A percentile compares a stretch with the other conserved stretches of the same genome.
phyloP scores from a whole-genome alignment of 2,797 vertebrate genomes.

The Coregonus suidteri region DNA sequence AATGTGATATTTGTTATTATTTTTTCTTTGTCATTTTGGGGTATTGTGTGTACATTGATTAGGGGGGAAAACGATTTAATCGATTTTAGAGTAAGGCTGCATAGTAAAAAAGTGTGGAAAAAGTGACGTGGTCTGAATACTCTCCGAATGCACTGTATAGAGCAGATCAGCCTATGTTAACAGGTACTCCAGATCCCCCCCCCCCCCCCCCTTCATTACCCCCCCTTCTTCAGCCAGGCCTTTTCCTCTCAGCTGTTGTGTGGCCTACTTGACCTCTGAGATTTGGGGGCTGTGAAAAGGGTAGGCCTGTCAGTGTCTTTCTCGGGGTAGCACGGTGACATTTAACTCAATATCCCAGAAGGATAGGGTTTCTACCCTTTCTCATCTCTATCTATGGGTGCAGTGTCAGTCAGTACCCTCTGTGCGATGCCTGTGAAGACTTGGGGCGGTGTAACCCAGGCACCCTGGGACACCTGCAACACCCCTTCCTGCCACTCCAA shows the following conservation, averaged over 20 bases:
- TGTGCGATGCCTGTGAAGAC: slow-evolving; percentile 24
- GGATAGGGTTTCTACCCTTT: slow-evolving; percentile 15
- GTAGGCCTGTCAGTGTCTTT: slow-evolving; percentile 76
- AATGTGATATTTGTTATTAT: no score
- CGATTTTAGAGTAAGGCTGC: no score
- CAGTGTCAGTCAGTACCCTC: slow-evolving; percentile 52
- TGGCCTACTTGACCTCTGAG: slow-evolving; percentile 69
- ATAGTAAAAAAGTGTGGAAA: no score
- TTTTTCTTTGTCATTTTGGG: no score
- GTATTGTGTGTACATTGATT: no score
- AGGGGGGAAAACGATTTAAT: no score
- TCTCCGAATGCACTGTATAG: no score
- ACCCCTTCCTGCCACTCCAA: slow-evolving; percentile 19
- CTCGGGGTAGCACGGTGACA: slow-evolving; percentile 73
- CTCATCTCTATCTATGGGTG: slow-evolving; percentile 49
- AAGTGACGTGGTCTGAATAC: no score
- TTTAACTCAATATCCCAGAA: slow-evolving; percentile 80
- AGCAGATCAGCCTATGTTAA: no score
- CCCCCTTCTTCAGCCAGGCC: slow-evolving; percentile 26
- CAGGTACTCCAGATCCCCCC: slow-evolving; percentile 4
- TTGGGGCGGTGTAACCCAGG: slow-evolving; percentile 46
- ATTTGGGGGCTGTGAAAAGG: slow-evolving; percentile 67
- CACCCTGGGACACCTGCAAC: slow-evolving; percentile 50
- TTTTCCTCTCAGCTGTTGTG: slow-evolving; percentile 71
- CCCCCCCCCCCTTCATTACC: slow-evolving; percentile 39